Evolutionary conservation across 2,797 vertebrate species (phyloP), one percentile per base, ranked within the genome.

Genomic region (Telmatherina bonti): DNA sequence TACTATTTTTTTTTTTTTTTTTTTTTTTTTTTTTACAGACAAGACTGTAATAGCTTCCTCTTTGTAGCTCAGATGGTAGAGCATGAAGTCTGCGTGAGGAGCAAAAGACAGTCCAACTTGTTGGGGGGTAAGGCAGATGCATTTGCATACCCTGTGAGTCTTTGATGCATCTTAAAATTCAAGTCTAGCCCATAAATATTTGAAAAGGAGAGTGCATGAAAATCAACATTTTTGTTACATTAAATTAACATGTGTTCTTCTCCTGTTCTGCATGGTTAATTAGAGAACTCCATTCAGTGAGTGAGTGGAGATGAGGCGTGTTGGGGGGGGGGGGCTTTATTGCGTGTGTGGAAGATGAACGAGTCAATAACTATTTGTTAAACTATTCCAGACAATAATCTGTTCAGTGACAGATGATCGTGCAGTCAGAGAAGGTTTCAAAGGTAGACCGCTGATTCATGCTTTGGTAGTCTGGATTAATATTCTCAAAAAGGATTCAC

Each of bases 221-320:
- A 95, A 94, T 93, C 93, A 94, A 94, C 92, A 95, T 95, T 95
- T 95, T 94, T 95, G 94, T 95, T 95, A 94, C 93, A 95, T 95
- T 95, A 95, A 94, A 95, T 94, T 93, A 94, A 95, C 94, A 95
- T 94, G 93, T 95, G 94, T 95, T 94, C 93, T 91, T 93, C 93
- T 93, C 88, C 92, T 89, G 90, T 93, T 93, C 90, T 91, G 94
- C 92, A 93, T 95, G 92, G 88, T 93, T 94, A 93, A 95, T 94
- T 93, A 92, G 90, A 85, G 83, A 79, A 85, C 81, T 67, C 81
- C 89, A 89, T 91, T 91, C 91, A 93, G 91, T 90, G 87, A 84
- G 79, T 72, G 79, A 82, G 86, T 79, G 78, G 84, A 76, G 85
- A 83, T 84, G 68, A 33, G 65, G 43, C 7, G 22, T 5, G 33